Evolutionary conservation across 2,113 vertebrate species (phyloP).

Genomic region (Gopherus flavomarginatus): DNA sequence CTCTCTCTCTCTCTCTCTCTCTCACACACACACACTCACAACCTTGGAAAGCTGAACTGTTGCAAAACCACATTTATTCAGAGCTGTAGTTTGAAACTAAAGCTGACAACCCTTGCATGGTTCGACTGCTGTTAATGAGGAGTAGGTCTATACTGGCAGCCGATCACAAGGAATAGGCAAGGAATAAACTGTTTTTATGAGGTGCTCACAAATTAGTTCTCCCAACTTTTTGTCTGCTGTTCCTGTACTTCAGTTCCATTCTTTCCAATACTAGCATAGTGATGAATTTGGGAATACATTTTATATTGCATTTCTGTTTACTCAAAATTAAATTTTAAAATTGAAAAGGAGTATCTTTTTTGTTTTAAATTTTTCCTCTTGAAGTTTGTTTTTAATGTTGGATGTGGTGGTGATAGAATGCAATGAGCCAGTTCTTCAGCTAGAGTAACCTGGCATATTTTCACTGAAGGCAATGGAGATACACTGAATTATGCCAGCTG

Average conservation of each 20-base stretch:
- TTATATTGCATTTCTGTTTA: neutral
- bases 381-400: neutral
- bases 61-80: neutral
- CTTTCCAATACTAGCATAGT: neutral
- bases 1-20: neutral
- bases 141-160: neutral
- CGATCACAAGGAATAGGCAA: neutral
- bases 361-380: no score
- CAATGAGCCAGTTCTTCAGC: neutral
- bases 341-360: neutral
- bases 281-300: neutral
- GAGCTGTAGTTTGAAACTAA: neutral
- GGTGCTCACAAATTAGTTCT: neutral
- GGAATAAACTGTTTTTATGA: neutral
- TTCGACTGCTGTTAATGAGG: neutral
- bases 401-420: neutral
- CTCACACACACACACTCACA: neutral
- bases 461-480: neutral
- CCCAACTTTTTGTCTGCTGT: neutral
- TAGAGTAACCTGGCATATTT: fast-evolving
- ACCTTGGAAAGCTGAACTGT: neutral
- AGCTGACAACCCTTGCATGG: neutral
- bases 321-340: neutral
- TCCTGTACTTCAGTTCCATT: neutral
- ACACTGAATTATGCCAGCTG: fast-evolving